A percentile compares a stretch with the other conserved stretches of the same genome.
Evolutionary conservation across 1,140 invertebrate species (phyloP).

Genomic region (Ostrea edulis): DNA sequence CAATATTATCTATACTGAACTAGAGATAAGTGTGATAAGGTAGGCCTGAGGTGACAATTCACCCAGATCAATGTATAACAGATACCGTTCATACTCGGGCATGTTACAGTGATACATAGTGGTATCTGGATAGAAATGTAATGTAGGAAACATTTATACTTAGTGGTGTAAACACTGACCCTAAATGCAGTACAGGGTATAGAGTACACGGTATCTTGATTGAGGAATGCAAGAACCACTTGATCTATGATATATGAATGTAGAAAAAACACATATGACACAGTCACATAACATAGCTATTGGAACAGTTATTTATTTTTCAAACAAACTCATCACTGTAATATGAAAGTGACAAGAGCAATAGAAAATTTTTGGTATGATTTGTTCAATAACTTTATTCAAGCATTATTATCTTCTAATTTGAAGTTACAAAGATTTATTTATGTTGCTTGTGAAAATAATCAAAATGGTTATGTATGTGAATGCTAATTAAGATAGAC

Average conservation of each 20-base stretch:
- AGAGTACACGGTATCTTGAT: not conserved
- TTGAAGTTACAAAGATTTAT: not conserved
- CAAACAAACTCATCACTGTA: not conserved
- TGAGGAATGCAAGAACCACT: not conserved
- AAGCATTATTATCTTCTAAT: constrained; percentile 8
- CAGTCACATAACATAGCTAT: not conserved
- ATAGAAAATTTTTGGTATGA: not conserved
- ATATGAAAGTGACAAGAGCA: not conserved
- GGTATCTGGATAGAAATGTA: not conserved
- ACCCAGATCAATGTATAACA: constrained; percentile 29
- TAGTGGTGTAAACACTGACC: not conserved
- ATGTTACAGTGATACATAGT: not conserved
- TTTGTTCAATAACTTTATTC: not conserved
- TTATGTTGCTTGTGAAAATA: not conserved
- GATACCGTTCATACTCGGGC: not conserved
- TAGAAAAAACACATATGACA: not conserved
- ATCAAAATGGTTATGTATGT: not conserved
- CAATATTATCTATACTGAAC: not conserved
- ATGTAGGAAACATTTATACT: not conserved
- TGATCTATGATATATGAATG: not conserved
- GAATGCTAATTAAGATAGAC: constrained; percentile 17
- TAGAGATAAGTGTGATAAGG: constrained; percentile 11
- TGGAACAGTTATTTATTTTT: not conserved
- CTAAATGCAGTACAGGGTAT: not conserved
- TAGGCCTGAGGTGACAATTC: not conserved